Base-by-base conservation (phyloP, 2,797 vertebrate genomes). In the Sciurus vulgaris region DNA sequence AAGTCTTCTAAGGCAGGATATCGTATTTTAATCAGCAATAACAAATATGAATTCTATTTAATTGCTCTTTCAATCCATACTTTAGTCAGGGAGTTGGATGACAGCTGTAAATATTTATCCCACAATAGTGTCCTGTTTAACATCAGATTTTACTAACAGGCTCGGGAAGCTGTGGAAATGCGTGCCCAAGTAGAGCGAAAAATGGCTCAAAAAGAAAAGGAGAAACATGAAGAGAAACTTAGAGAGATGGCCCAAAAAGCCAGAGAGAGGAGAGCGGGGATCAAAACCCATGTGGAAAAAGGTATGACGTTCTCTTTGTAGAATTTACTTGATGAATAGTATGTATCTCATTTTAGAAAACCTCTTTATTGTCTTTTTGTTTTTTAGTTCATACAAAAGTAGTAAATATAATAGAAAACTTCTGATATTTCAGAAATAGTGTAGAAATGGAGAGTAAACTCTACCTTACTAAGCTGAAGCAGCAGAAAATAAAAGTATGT, bases 191-290 rank as follows among this genome's bases (percentile, higher is more conserved):
- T 99, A 51, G 99, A 99, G 97, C 99, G 99, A 98, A 99, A 99
- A 98, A 99, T 99, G 99, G 99, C 99, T 61, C 99, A 99, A 97
- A 99, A 99, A 76, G 99, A 99, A 98, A 99, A 99, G 96, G 99
- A 99, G 92, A 99, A 99, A 98, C 99, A 99, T 35, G 99, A 99
- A 97, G 99, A 99, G 97, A 99, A 99, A 95, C 99, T 99, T 51
- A 97, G 99, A 97, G 99, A 99, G 98, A 98, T 99, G 99, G 99
- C 99, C 69, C 99, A 99, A 97, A 99, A 99, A 98, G 99, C 99
- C 85, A 98, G 99, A 93, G 99, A 99, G 91, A 99, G 99, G 96
- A 99, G 99, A 98, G 99, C 99, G n/a, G 99, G 99, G n/a, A 99
- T 99, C 97, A 99, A 99, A 99, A 99, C 99, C n/a, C 99, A 99